Percentiles rank a stretch among this genome's conserved stretches.
Conservation (phyloP, 1,140 invertebrate genomes). For the Lanistes nyassanus region DNA sequence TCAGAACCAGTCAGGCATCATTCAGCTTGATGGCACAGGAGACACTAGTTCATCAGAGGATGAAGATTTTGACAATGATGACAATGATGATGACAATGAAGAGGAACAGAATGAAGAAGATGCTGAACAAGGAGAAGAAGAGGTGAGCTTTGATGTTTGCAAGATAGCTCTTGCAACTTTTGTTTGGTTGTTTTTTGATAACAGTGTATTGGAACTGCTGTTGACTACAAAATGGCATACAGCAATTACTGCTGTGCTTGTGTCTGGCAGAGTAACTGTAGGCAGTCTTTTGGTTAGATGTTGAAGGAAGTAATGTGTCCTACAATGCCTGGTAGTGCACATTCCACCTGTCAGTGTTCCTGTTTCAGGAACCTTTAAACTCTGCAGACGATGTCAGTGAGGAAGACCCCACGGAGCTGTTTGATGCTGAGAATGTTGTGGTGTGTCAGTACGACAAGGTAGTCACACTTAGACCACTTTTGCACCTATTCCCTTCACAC, state of each 20-base stretch:
- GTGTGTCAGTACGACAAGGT: conserved; percentile 99
- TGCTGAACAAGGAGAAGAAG: conserved; percentile 71
- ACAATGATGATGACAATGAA: conserved; percentile 68
- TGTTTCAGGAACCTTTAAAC: conserved; percentile 86
- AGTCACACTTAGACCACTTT: conserved; percentile 35
- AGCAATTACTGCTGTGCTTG: too few relatives aligned
- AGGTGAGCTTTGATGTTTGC: conserved; percentile 60
- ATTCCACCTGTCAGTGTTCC: not conserved
- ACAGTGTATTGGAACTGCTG: too few relatives aligned
- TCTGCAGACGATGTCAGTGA: conserved; percentile 95
- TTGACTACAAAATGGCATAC: too few relatives aligned
- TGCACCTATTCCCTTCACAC: not conserved
- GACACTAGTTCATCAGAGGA: conserved; percentile 80
- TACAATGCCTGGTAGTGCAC: not conserved
- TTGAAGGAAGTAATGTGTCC: too few relatives aligned
- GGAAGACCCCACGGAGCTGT: conserved; percentile 93
- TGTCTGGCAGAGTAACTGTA: not conserved
- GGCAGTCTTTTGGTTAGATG: too few relatives aligned
- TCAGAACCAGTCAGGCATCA: conserved; percentile 38
- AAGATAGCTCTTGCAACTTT: too few relatives aligned
- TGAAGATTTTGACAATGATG: conserved; percentile 80
- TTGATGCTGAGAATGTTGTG: conserved; percentile 98
- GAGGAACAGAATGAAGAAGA: conserved; percentile 81
- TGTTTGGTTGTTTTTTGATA: not conserved
- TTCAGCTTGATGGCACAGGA: conserved; percentile 77